A percentile compares a stretch with the other conserved stretches of the same genome.
Conservation (phyloP, 2,888 invertebrate genomes). For the Melolontha melolontha region DNA sequence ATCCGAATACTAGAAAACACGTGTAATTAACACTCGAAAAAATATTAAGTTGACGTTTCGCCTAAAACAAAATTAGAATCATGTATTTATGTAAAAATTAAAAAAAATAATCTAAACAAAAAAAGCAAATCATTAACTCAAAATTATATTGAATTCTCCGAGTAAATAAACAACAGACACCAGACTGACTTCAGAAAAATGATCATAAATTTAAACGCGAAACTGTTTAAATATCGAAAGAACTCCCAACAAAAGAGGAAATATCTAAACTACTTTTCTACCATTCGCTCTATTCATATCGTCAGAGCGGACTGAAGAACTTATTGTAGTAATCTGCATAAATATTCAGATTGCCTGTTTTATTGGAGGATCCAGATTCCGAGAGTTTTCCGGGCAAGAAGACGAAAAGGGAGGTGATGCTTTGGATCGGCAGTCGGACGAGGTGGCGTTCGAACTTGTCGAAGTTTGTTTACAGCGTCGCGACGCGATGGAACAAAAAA, state of each 20-base stretch:
- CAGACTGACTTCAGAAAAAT: constrained; percentile 49
- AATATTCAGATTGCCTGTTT: constrained; percentile 55
- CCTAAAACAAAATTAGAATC: too few relatives aligned
- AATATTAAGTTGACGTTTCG: too few relatives aligned
- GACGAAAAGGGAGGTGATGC: constrained; percentile 29
- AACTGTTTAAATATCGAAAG: constrained; percentile 45
- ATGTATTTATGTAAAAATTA: too few relatives aligned
- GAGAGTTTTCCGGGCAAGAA: constrained; percentile 53
- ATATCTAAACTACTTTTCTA: constrained; percentile 51
- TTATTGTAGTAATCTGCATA: constrained; percentile 59
- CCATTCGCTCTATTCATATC: constrained; percentile 49
- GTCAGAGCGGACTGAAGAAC: constrained; percentile 53
- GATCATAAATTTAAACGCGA: constrained; percentile 52
- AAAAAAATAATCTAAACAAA: too few relatives aligned
- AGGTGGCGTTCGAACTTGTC: constrained; percentile 19
- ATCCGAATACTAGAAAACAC: too few relatives aligned
- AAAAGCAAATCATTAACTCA: too few relatives aligned
- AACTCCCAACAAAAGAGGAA: constrained; percentile 35
- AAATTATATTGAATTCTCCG: too few relatives aligned
- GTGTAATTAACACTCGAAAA: too few relatives aligned
- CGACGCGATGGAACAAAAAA: not conserved
- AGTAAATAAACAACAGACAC: constrained; percentile 45
- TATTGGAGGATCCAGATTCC: constrained; percentile 57
- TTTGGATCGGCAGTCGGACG: not conserved
- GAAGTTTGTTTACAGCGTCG: constrained; percentile 31